Evolutionary conservation across 2,113 vertebrate species (phyloP), one percentile per base, ranked within the genome.

Genomic region (Phylloscopus trochilus): DNA sequence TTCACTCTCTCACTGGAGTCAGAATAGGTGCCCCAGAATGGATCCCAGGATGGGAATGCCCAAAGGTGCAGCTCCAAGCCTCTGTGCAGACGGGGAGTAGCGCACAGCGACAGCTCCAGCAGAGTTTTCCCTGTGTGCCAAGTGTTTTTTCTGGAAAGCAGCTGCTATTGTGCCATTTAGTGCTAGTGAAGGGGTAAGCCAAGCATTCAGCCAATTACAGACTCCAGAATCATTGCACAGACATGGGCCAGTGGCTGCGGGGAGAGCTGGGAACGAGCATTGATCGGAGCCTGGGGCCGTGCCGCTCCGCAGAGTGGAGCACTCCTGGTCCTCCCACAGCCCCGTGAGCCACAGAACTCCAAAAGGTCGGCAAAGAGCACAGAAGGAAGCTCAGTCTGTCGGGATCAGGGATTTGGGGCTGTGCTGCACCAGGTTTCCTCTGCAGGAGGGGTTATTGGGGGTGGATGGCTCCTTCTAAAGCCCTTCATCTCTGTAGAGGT

Each of bases 201-300:
- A 92, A 95, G 95, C 93, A 93, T 90, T 82, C 87, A 93, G 58
- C 58, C 95, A 94, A 89, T 96, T 95, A 86, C 67, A 93, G 83
- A n/a, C 89, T 77, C 83, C 75, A 93, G 93, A 96, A 91, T 83
- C 89, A 47, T 16, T 44, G 81, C 84, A 44, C 60, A 55, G 93
- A 91, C 78, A 88, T 19, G 66, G 89, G 58, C 84, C 84, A 62
- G 72, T 7, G 49, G 37, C 72, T 2, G 3, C 13, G 8, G 72
- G 67, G 81, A 89, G 59, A 7, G 47, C 64, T 1, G n/a, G 64
- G 82, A 96, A 94, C 73, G 75, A 93, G 78, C 90, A 91, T 9
- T 30, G 84, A 95, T 90, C 2, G 2, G 91, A 53, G 62, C 85
- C 66, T 1, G 7, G 39, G 67, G 74, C 64, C 16, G 39, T 2